Conservation (phyloP, 2,797 vertebrate species). For the Sebastes vulpes region DNA sequence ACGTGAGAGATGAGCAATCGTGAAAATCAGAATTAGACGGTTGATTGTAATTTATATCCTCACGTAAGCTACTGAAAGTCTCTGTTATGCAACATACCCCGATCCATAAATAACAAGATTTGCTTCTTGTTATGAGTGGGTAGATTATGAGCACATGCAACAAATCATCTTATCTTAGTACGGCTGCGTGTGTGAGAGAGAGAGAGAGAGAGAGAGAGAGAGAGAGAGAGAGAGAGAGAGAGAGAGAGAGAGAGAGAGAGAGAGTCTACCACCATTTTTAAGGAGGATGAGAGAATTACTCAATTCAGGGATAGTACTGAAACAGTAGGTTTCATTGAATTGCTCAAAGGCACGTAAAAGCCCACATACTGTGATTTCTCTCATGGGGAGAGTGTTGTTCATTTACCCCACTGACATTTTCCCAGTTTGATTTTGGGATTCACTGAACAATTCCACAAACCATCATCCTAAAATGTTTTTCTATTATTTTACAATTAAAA, state of each 20-base stretch:
- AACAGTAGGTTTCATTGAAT: neutral
- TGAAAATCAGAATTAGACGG: neutral
- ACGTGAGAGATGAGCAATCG: conserved; percentile 45
- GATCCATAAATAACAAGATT: conserved; percentile 52
- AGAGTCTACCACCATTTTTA: neutral
- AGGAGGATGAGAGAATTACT: conserved; percentile 6
- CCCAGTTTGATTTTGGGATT: neutral
- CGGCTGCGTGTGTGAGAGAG: neutral
- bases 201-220: neutral
- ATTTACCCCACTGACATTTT: neutral
- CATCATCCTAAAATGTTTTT: neutral
- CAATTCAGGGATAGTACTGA: neutral
- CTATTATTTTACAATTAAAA: neutral
- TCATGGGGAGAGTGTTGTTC: neutral
- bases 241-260: neutral
- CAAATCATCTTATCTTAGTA: conserved; percentile 68
- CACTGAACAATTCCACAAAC: neutral
- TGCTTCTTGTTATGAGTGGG: conserved; percentile 48
- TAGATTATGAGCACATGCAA: conserved; percentile 50
- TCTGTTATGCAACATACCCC: conserved; percentile 31
- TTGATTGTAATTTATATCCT: conserved; percentile 31
- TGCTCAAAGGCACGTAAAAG: neutral
- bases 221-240: neutral
- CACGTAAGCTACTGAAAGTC: conserved; percentile 21
- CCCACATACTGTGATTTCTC: neutral